Evolutionary conservation across 1,140 invertebrate genomes (phyloP).

Genomic region (Trichoplusia ni): DNA sequence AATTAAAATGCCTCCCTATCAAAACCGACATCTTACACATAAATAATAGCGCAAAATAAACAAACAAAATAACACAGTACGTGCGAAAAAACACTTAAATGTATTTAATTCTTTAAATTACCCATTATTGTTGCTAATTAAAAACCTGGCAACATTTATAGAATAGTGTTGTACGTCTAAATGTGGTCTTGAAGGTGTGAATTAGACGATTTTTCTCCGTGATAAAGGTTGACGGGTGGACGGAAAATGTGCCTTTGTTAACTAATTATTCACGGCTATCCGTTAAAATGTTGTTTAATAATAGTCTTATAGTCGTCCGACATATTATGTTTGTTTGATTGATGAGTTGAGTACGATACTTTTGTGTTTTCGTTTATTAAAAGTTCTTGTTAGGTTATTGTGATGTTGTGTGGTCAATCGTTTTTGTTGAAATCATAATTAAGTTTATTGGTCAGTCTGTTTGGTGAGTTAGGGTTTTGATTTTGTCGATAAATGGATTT

Average conservation of each 20-base stretch:
- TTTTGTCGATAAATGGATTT: too few relatives aligned
- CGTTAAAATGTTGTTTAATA: slow-evolving; percentile 69
- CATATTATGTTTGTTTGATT: slow-evolving; percentile 20
- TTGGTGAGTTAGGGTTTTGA: too few relatives aligned
- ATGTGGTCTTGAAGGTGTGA: slow-evolving; percentile 65
- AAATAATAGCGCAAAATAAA: too few relatives aligned
- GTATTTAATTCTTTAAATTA: neutral
- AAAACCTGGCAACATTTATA: slow-evolving; percentile 18
- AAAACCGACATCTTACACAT: too few relatives aligned
- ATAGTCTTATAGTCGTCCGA: slow-evolving; percentile 45
- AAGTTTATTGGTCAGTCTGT: slow-evolving; percentile 14
- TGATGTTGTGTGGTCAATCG: slow-evolving; percentile 17
- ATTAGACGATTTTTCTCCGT: slow-evolving; percentile 74
- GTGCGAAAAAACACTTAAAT: neutral
- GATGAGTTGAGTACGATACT: slow-evolving; percentile 19
- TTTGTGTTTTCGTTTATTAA: slow-evolving; percentile 2
- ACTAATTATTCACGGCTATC: slow-evolving; percentile 60
- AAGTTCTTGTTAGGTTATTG: slow-evolving; percentile 27
- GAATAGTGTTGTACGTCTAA: slow-evolving; percentile 49
- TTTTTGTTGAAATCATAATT: neutral
- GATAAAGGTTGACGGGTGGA: slow-evolving; percentile 70
- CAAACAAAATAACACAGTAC: neutral
- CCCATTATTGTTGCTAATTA: slow-evolving; percentile 14
- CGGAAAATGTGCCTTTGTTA: slow-evolving; percentile 20
- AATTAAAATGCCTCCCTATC: too few relatives aligned